Percentiles rank a stretch among this genome's conserved stretches.
Conservation (phyloP, 92 coral and sea anemone species). For the Pocillopora grandis region DNA sequence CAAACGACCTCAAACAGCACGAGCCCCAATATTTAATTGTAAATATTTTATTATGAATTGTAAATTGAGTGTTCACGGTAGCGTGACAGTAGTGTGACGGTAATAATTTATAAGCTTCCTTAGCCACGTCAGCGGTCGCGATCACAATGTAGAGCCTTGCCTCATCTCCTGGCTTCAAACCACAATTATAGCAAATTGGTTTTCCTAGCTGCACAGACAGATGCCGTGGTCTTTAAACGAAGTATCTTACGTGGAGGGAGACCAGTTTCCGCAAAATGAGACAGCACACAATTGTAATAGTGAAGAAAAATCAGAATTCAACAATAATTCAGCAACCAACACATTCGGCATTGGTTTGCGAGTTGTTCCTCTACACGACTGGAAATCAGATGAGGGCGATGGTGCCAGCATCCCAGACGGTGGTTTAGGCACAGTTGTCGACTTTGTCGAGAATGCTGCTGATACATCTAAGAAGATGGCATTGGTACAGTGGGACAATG, state of each 20-base stretch:
- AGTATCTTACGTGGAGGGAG: not conserved
- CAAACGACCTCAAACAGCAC: too few species aligned
- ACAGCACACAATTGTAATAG: not conserved
- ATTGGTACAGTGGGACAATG: conserved; percentile 46
- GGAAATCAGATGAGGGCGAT: conserved; percentile 18
- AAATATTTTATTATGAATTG: too few species aligned
- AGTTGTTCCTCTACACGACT: conserved; percentile 43
- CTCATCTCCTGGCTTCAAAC: too few species aligned
- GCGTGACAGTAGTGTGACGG: too few species aligned
- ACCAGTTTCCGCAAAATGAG: not conserved
- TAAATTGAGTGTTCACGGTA: too few species aligned
- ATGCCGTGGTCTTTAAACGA: not conserved
- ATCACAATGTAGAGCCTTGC: too few species aligned
- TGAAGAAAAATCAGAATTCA: not conserved
- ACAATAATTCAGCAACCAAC: not conserved
- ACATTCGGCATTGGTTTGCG: conserved; percentile 38
- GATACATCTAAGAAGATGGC: conserved; percentile 26
- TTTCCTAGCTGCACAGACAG: not conserved
- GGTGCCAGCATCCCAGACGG: conserved; percentile 33
- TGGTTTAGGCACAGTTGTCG: conserved; percentile 44
- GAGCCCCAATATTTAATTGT: too few species aligned
- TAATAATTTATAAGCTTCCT: rapidly evolving
- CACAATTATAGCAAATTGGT: too few species aligned
- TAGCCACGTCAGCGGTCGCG: too few species aligned
- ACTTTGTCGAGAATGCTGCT: conserved; percentile 17